Conservation (phyloP, 2,797 vertebrate genomes). For the Rhyacichthys aspro region DNA sequence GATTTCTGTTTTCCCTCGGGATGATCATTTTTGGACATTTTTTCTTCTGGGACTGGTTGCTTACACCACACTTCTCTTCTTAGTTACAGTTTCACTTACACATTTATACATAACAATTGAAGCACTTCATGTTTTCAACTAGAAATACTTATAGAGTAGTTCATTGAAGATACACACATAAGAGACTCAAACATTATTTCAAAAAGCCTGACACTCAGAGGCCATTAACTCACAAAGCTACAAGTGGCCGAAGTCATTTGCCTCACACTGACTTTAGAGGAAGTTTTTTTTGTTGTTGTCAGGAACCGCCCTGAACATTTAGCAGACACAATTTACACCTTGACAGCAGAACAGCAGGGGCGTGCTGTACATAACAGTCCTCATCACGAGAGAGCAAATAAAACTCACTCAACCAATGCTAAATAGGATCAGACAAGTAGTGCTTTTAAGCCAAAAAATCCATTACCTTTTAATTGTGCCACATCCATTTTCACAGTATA, state of each 20-base stretch:
- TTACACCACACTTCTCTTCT: too few relatives aligned
- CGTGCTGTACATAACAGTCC: not conserved
- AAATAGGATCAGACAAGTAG: not conserved
- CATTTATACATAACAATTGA: too few relatives aligned
- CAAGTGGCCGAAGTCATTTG: constrained; percentile 9
- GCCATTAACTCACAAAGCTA: constrained; percentile 17
- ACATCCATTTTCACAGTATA: not conserved
- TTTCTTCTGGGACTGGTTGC: too few relatives aligned
- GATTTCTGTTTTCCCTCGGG: too few relatives aligned
- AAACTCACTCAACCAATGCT: not conserved
- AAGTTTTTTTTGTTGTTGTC: not conserved
- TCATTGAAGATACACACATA: too few relatives aligned
- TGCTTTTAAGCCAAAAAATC: not conserved
- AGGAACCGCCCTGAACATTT: constrained; percentile 19
- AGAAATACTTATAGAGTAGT: too few relatives aligned
- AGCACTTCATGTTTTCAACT: too few relatives aligned
- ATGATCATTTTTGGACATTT: too few relatives aligned
- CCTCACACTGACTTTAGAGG: constrained; percentile 3
- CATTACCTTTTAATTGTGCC: not conserved
- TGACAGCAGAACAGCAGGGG: constrained; percentile 2
- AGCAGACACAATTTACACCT: constrained; percentile 10
- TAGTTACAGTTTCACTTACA: too few relatives aligned
- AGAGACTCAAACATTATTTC: too few relatives aligned
- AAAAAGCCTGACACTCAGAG: constrained; percentile 5
- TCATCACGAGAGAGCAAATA: not conserved